Evolutionary conservation across 2,113 vertebrate species (phyloP).

Genomic region (Speoplatyrhinus poulsoni): DNA sequence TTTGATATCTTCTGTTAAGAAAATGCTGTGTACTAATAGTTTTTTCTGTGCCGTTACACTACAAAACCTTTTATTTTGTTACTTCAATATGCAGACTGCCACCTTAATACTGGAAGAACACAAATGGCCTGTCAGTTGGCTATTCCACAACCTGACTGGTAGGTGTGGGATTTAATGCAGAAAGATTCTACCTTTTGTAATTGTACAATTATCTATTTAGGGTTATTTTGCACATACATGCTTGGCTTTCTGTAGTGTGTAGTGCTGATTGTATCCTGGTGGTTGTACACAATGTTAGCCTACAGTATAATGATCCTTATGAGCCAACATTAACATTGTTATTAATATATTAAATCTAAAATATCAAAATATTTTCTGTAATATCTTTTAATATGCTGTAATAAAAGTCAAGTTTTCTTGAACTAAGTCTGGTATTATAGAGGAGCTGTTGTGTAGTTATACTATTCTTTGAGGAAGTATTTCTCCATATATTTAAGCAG

Average conservation of each 20-base stretch:
- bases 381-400: constrained; percentile 77
- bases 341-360: constrained; percentile 50
- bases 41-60: constrained; percentile 52
- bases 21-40: constrained; percentile 43
- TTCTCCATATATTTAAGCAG: too few species aligned
- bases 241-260: constrained; percentile 15
- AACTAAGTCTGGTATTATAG: constrained; percentile 3
- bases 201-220: constrained; percentile 42
- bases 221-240: constrained; percentile 54
- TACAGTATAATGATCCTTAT: constrained; percentile 52
- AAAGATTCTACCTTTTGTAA: constrained; percentile 13
- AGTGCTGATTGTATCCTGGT: constrained; percentile 15
- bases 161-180: constrained; percentile 28
- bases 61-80: background rate
- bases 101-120: background rate
- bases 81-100: constrained; percentile 9
- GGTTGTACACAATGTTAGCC: constrained; percentile 21
- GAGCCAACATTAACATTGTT: constrained; percentile 36
- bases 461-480: too few species aligned
- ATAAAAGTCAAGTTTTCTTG: constrained; percentile 52
- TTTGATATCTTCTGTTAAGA: constrained; percentile 12
- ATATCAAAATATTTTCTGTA: constrained; percentile 47
- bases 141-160: constrained; percentile 24
- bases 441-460: background rate
- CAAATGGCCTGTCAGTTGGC: constrained; percentile 1